Evolutionary conservation across 2,113 vertebrate genomes (phyloP).

Genomic region (Chaenogobius annularis): DNA sequence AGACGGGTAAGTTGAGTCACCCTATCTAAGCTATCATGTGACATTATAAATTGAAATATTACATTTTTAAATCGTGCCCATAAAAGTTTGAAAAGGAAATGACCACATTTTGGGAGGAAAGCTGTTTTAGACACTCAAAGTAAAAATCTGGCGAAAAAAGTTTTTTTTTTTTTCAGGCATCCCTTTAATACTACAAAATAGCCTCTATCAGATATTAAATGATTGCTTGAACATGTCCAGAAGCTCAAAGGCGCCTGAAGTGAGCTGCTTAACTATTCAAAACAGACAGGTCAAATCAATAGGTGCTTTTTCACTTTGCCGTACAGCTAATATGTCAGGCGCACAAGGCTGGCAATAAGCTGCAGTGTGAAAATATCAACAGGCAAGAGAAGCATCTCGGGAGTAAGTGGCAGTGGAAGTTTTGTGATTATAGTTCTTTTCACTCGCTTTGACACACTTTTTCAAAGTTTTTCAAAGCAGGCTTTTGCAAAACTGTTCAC

Average conservation of each 20-base stretch:
- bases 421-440: slow-evolving; percentile 49
- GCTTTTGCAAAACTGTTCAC: too few species aligned
- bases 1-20: too few species aligned
- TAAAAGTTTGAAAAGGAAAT: too few species aligned
- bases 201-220: slow-evolving; percentile 54
- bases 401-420: slow-evolving; percentile 59
- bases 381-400: slow-evolving; percentile 56
- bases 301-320: slow-evolving; percentile 45
- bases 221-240: slow-evolving; percentile 55
- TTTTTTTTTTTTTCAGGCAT: slow-evolving; percentile 49
- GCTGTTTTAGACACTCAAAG: too few species aligned
- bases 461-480: too few species aligned
- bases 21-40: too few species aligned
- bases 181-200: slow-evolving; percentile 49
- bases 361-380: slow-evolving; percentile 49
- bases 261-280: slow-evolving; percentile 56
- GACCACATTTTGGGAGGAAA: too few species aligned
- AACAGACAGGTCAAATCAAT: slow-evolving; percentile 71
- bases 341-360: slow-evolving; percentile 58
- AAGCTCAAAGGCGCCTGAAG: slow-evolving; percentile 51
- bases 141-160: background rate
- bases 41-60: too few species aligned
- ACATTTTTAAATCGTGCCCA: too few species aligned
- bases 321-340: slow-evolving; percentile 61
- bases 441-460: too few species aligned